Percentiles rank a stretch among this genome's conserved stretches.
Conservation (phyloP, 1,140 invertebrate species). For the Dendrolimus kikuchii region DNA sequence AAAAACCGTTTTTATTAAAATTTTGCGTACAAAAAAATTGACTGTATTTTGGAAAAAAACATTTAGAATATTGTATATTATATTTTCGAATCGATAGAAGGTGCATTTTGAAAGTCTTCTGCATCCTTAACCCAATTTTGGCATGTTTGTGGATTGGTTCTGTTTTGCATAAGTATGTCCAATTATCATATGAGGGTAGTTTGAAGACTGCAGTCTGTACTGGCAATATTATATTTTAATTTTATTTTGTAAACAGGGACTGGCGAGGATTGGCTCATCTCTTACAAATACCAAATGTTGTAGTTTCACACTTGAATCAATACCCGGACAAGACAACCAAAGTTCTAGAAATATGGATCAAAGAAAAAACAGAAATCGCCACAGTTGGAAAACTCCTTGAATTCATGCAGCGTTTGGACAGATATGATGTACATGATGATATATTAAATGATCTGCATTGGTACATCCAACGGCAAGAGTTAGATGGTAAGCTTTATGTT, state of each 20-base stretch:
- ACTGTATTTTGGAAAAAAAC: no score
- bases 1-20: no score
- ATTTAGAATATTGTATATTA: no score
- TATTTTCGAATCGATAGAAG: no score
- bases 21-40: no score
- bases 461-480: slow-evolving; percentile 6
- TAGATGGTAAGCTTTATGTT: slow-evolving; percentile 11
- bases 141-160: no score
- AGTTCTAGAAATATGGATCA: slow-evolving; percentile 70
- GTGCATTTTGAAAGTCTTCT: no score
- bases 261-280: slow-evolving; percentile 79
- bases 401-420: slow-evolving; percentile 74
- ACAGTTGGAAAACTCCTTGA: slow-evolving; percentile 69
- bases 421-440: slow-evolving; percentile 79
- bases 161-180: slow-evolving; percentile 3
- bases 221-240: slow-evolving; percentile 12
- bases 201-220: slow-evolving; percentile 1
- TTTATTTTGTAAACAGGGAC: slow-evolving; percentile 66
- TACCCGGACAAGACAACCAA: slow-evolving; percentile 68
- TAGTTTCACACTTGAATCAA: slow-evolving; percentile 58
- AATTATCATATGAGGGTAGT: slow-evolving; percentile 1
- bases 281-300: slow-evolving; percentile 62
- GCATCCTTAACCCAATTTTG: no score
- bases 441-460: slow-evolving; percentile 9
- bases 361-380: slow-evolving; percentile 33